A percentile compares a stretch with the other conserved stretches of the same genome.
phyloP scores from a whole-genome alignment of 2,888 invertebrate genomes.

The Cheilosia variabilis region DNA sequence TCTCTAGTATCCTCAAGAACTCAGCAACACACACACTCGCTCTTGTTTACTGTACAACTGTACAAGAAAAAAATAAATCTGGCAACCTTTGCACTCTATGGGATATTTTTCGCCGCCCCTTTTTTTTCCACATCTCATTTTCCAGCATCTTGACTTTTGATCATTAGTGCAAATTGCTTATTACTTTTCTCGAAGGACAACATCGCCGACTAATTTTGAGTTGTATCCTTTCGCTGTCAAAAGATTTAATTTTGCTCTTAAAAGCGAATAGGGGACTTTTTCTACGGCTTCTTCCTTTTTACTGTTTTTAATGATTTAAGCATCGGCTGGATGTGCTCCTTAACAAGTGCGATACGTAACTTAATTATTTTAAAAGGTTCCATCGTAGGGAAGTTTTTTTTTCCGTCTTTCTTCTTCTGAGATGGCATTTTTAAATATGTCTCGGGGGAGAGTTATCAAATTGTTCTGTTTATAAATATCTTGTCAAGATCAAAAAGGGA shows the following conservation, averaged over 20 bases:
- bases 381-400: background rate
- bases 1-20: slow-evolving; percentile 49
- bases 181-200: slow-evolving; percentile 58
- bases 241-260: slow-evolving; percentile 57
- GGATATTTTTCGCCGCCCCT: slow-evolving; percentile 11
- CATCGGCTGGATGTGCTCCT: slow-evolving; percentile 49
- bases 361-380: slow-evolving; percentile 74
- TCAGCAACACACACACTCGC: background rate
- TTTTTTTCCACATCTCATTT: slow-evolving; percentile 38
- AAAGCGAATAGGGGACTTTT: slow-evolving; percentile 29
- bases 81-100: background rate
- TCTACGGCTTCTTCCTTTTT: background rate
- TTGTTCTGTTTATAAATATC: slow-evolving; percentile 48
- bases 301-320: slow-evolving; percentile 21
- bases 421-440: slow-evolving; percentile 39
- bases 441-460: slow-evolving; percentile 17
- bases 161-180: slow-evolving; percentile 72
- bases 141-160: slow-evolving; percentile 73
- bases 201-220: slow-evolving; percentile 55
- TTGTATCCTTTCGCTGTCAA: slow-evolving; percentile 64
- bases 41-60: no score
- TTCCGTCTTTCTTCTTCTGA: background rate
- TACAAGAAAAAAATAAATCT: background rate
- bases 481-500: slow-evolving; percentile 55
- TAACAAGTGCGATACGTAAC: slow-evolving; percentile 67